Base-by-base conservation (phyloP, 2,888 invertebrate genomes). In the Andrena marginata region DNA sequence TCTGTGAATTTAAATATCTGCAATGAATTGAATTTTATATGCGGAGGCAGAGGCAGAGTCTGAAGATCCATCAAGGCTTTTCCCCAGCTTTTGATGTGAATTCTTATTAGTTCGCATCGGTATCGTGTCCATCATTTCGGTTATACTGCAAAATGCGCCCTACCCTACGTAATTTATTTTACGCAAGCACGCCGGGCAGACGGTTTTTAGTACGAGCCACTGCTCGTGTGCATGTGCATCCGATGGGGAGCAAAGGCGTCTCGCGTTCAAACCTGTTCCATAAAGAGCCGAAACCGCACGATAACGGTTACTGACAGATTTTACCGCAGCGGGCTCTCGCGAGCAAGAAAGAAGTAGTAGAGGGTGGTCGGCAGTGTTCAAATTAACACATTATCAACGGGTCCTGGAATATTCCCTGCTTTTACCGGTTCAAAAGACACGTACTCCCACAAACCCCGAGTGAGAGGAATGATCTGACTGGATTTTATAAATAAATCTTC, bases 241-340 rank as follows among this genome's bases (percentile, higher is more conserved):
- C 80, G 68, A 31, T 59, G 56, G 31, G 48, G 59, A 82, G 76
- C 64, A 69, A 71, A 75, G 79, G 73, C 71, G 64, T 85, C 83
- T 87, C 87, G 64, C 76, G 75, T 87, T 87, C 42, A 84, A 87
- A 84, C 79, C 82, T 77, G 85, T 85, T 85, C 77, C 72, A 76
- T 83, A 87, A 81, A 87, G 77, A 77, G 72, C 67, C 71, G 81
- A 78, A 87, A 86, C 87, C 86, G 72, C 86, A 85, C 26, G 62
- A 74, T 86, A 87, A 87, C 86, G 86, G 82, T 77, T 73, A 87
- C 78, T 78, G 87, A 86, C 87, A 85, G 80, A 79, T 85, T 85
- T 77, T 85, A 87, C 87, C 87, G 70, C 85, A 85, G 60, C 74
- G 62, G 35, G 35, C 13, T 29, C 23, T 56, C 23, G 23, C 1